Base-by-base conservation (phyloP, 2,797 vertebrate species). In the Anguilla marmorata region DNA sequence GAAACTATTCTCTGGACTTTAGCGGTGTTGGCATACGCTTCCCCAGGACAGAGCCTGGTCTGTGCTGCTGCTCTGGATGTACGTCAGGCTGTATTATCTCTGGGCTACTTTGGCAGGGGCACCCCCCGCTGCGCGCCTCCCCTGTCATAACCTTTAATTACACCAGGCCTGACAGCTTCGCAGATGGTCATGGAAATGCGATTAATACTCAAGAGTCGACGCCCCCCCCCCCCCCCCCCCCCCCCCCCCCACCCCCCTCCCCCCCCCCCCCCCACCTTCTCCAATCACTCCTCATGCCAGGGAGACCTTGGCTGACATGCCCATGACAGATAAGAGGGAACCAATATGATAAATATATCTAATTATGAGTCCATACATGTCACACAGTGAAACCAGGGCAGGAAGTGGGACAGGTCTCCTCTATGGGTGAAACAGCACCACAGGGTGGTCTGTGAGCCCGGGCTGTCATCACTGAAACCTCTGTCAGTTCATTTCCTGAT, bases 121-220 rank as follows among this genome's bases (percentile, higher is more conserved):
- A 84, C 88, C 90, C 90, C 92, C 52, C 30, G 58, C 90, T 92
- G 91, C 41, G 76, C 41, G 58, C 37, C 58, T 21, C 58, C 89
- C 91, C 90, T 90, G 90, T 93, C 91, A 92, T 90, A 91, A 90
- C 92, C 92, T 89, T 89, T 87, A 87, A 87, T 87, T 83, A 87
- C 87, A 63, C n/a, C n/a, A 24, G 80, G 84, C 88, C 91, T 92
- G 92, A 91, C 91, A 93, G 91, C 88, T 86, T 89, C 86, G 76
- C 92, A 92, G 91, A 93, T 93, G 92, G 91, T 87, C 87, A 84
- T 86, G 88, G 90, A 91, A 90, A 92, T 90, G 88, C 87, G 91
- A 90, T 92, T 91, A 92, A 93, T 91, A 90, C 92, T 91, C 91
- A 90, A 88, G 90, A 91, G 91, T 88, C 89, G 90, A 88, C 90